Conservation (phyloP, 2,797 vertebrate species). For the Enteromius unitaeniatus region DNA sequence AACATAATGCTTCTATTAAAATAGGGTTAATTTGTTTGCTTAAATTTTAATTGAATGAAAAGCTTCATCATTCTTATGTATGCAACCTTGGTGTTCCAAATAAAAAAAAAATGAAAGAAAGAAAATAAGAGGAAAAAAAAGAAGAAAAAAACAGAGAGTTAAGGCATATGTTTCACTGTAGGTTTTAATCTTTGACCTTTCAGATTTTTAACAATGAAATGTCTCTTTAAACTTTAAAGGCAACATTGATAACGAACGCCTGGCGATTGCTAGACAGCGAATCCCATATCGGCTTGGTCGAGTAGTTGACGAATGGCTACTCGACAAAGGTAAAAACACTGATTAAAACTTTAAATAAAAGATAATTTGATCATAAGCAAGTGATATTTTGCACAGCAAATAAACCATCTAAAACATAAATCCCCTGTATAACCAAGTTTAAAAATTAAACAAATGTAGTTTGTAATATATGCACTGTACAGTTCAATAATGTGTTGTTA, state of each 20-base stretch:
- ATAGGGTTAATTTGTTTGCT: conserved; percentile 93
- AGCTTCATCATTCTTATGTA: conserved; percentile 94
- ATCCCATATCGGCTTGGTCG: conserved; percentile 99
- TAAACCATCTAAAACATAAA: conserved; percentile 99
- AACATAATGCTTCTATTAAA: conserved; percentile 82
- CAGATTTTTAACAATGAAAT: conserved; percentile 99
- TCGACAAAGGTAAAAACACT: conserved; percentile 99
- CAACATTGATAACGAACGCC: conserved; percentile 99
- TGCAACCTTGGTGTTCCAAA: conserved; percentile 89
- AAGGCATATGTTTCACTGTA: conserved; percentile 91
- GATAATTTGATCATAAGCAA: conserved; percentile 98
- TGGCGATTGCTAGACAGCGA: conserved; percentile 99
- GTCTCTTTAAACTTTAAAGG: conserved; percentile 99
- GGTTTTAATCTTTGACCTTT: conserved; percentile 99
- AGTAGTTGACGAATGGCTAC: conserved; percentile 99
- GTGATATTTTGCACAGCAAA: conserved; percentile 96
- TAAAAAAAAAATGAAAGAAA: conserved; percentile 82
- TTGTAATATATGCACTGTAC: conserved; percentile 92
- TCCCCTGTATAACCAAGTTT: conserved; percentile 98
- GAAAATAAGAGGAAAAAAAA: conserved; percentile 54
- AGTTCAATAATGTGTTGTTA: conserved; percentile 89
- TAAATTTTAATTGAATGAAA: conserved; percentile 97
- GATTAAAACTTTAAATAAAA: conserved; percentile 99
- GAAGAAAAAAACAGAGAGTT: conserved; percentile 83
- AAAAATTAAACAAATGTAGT: conserved; percentile 96